Base-by-base conservation (phyloP, 2,888 invertebrate species). In the Thalpophila matura region DNA sequence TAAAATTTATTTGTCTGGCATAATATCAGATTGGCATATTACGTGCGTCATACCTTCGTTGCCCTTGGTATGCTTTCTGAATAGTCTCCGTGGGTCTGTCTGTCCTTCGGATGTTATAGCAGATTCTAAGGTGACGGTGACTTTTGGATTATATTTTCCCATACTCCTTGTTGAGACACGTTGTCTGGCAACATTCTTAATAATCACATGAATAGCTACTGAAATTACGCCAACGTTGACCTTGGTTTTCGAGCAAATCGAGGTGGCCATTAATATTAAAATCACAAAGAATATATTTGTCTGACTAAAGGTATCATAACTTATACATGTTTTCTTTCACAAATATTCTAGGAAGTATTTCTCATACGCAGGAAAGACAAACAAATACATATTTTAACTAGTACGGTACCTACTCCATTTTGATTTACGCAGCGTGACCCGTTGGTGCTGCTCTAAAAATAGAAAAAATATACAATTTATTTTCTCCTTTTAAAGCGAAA, bases 1-100 rank as follows among this genome's bases (percentile, higher is more conserved):
- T 64, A 68, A 68, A 73, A 53, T 66, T 63, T 70, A 78, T 78
- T 73, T 65, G 66, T 46, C 62, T 62, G 57, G 51, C 50, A 42
- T 63, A 56, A 60, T 35, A 57, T 61, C 38, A 49, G 60, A 49
- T 57, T 51, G 62, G 29, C 38, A 29, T 54, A 59, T 46, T 53
- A 29, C 27, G 49, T 73, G 73, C 79, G 78, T 78, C 75, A 73
- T 68, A 70, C 27, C 53, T 69, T 54, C 35, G 20, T 45, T 68
- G 65, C 49, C 78, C 68, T 78, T 73, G 65, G n/a, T 59, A 65
- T 38, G 57, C 38, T 29, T 49, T 70, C 18, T 54, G 18, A 31
- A 26, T 40, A 29, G 45, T 27, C 45, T 37, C 12, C 18, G 27
- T 40, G 4, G n/a, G 27, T 29, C 18, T 26, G 43, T 26, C 18